Evolutionary conservation across 53 echinoderm and acorn worm genomes (phyloP).

Genomic region (Crossaster papposus): DNA sequence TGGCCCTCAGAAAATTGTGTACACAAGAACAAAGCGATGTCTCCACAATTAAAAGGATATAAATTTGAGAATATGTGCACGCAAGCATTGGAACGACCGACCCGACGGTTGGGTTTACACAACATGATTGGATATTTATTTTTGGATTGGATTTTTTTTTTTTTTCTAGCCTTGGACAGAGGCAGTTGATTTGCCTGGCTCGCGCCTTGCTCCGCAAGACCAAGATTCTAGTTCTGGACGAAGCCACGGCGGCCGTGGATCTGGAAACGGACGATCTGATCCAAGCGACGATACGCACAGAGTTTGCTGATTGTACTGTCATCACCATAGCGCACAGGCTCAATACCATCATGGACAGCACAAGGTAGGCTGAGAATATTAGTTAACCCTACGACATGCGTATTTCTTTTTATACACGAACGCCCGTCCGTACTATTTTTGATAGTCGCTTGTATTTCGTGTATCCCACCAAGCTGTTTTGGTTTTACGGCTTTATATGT

Average conservation of each 20-base stretch:
- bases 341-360: slow-evolving; percentile 87
- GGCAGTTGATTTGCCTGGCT: slow-evolving; percentile 95
- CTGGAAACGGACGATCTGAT: slow-evolving; percentile 94
- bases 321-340: slow-evolving; percentile 92
- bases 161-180: slow-evolving; percentile 84
- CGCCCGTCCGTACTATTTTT: too few relatives aligned
- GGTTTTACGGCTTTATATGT: too few relatives aligned
- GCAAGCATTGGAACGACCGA: too few relatives aligned
- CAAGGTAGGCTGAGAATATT: slow-evolving; percentile 59
- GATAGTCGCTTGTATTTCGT: too few relatives aligned
- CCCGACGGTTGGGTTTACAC: too few relatives aligned
- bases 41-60: too few relatives aligned
- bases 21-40: too few relatives aligned
- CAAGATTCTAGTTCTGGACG: slow-evolving; percentile 88
- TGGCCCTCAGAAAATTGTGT: too few relatives aligned
- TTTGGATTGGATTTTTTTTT: neutral
- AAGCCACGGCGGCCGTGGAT: slow-evolving; percentile 98
- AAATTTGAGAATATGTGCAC: too few relatives aligned
- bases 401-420: neutral
- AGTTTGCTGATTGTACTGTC: slow-evolving; percentile 87
- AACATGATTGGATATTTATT: neutral
- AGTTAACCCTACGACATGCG: neutral
- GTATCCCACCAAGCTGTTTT: too few relatives aligned
- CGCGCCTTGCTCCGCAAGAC: slow-evolving; percentile 91
- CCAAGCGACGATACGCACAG: slow-evolving; percentile 85